A percentile compares a stretch with the other conserved stretches of the same genome.
These are phyloP conservation scores for Brenthis hecate DNA, from an alignment of 2,888 invertebrate genomes.

Conservation along the genomic window DNA sequence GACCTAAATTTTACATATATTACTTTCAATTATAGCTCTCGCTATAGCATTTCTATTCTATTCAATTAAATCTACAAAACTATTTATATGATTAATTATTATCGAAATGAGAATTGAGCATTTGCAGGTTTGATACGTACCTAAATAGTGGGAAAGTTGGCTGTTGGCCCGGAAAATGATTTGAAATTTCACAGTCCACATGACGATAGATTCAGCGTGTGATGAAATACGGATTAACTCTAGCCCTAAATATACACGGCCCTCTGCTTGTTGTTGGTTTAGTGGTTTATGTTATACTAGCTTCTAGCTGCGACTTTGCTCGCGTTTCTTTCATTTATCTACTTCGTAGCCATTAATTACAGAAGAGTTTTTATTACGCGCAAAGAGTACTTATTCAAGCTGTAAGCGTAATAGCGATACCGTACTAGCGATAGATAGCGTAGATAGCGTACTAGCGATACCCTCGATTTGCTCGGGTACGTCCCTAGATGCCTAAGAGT, in stretches of 20 bases:
- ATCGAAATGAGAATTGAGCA: neutral
- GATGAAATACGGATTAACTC: conserved; percentile 60
- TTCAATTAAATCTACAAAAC: too few species aligned
- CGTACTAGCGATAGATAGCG: too few species aligned
- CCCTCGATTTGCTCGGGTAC: too few species aligned
- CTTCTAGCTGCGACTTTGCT: conserved; percentile 16
- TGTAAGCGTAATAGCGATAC: too few species aligned
- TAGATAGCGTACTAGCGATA: too few species aligned
- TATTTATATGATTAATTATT: too few species aligned
- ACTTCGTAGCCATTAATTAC: conserved; percentile 2
- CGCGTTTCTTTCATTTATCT: neutral
- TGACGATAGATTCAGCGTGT: conserved; percentile 41
- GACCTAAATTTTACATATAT: too few species aligned
- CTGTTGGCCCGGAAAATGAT: conserved; percentile 34
- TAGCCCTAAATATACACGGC: conserved; percentile 58
- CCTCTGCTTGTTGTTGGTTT: conserved; percentile 7
- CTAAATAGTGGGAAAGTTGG: conserved; percentile 34
- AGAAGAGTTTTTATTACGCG: too few species aligned
- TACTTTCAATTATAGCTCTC: too few species aligned
- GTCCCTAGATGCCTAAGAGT: too few species aligned
- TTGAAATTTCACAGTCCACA: conserved; percentile 58
- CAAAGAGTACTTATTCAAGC: too few species aligned
- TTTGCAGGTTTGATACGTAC: conserved; percentile 16
- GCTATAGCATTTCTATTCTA: too few species aligned
- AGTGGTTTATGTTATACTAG: conserved; percentile 7